These are phyloP conservation scores for Drosophila sordidula DNA, from an alignment of 2,888 invertebrate genomes.

Conservation along the genomic window DNA sequence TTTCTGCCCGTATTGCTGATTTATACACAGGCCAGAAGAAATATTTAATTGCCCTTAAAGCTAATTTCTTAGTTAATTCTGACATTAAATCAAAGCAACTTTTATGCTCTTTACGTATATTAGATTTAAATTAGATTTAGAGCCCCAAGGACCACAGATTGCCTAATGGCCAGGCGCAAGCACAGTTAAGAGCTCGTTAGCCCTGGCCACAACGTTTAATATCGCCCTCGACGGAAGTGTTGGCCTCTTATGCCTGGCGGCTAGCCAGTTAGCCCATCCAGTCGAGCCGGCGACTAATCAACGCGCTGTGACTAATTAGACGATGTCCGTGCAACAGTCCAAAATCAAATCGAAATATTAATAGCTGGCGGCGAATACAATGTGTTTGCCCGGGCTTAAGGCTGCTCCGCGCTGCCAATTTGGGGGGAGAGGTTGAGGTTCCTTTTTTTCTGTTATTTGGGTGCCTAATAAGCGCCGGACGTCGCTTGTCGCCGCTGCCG, in stretches of 20 bases:
- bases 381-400: constrained; percentile 5
- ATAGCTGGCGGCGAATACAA: constrained; percentile 44
- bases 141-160: too few relatives aligned
- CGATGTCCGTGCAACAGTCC: constrained; percentile 38
- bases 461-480: constrained; percentile 76
- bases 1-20: too few relatives aligned
- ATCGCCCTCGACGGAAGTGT: constrained; percentile 24
- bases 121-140: too few relatives aligned
- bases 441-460: constrained; percentile 11
- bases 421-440: constrained; percentile 7
- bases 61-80: too few relatives aligned
- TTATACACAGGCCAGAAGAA: too few relatives aligned
- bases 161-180: too few relatives aligned
- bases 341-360: constrained; percentile 67
- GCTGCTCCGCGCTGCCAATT: constrained; percentile 12
- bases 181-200: not conserved
- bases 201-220: not conserved
- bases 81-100: too few relatives aligned
- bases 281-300: constrained; percentile 17
- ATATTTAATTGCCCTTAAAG: too few relatives aligned
- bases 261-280: constrained; percentile 34
- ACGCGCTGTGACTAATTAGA: constrained; percentile 58
- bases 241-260: constrained; percentile 30
- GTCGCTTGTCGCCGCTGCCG: constrained; percentile 66
- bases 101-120: too few relatives aligned